These are phyloP conservation scores for Bradypus variegatus DNA, from an alignment of 2,797 vertebrate genomes.

Conservation along the genomic window DNA sequence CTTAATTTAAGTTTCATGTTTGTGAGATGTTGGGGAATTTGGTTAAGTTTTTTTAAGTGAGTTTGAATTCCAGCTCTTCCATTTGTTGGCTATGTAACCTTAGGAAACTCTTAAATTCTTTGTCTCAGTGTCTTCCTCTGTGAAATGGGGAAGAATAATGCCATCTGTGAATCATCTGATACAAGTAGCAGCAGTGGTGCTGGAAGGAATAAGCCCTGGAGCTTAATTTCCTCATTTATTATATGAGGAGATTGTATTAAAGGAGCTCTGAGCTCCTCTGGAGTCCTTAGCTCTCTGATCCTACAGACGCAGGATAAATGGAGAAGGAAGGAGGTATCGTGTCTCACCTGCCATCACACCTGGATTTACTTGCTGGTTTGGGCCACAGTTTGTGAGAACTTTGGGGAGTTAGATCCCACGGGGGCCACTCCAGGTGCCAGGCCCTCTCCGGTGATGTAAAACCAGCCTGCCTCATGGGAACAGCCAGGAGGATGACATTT, in stretches of 20 bases:
- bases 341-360: background rate
- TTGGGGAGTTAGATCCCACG: background rate
- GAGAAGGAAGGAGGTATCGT: background rate
- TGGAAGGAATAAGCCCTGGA: background rate
- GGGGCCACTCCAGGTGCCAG: background rate
- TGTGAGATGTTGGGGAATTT: background rate
- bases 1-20: background rate
- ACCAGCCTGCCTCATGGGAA: background rate
- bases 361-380: background rate
- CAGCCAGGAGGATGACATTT: background rate
- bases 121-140: background rate
- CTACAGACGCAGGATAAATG: background rate
- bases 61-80: background rate
- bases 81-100: background rate
- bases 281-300: background rate
- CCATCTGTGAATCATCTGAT: background rate
- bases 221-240: background rate
- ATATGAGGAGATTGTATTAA: rapidly evolving
- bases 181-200: too few species aligned
- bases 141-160: background rate
- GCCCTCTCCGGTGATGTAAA: too few species aligned
- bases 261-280: background rate
- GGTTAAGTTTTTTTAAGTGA: background rate
- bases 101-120: background rate
- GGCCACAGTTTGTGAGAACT: background rate